Base-by-base conservation (phyloP, 2,113 vertebrate species). In the Coptodon bakossiorum region DNA sequence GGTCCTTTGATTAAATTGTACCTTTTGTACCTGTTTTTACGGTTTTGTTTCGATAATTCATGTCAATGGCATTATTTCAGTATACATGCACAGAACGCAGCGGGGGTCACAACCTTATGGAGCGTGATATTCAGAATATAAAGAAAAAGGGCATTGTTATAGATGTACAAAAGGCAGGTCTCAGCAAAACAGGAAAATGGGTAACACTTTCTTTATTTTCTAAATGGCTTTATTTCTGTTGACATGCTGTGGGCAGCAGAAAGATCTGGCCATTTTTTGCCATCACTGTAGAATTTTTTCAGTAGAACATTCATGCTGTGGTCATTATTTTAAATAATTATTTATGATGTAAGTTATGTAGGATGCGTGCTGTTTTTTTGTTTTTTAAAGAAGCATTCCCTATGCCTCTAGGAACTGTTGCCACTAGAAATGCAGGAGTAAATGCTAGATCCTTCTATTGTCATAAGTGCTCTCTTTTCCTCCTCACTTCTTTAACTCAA, bases 261-360 rank as follows among this genome's bases (percentile, higher is more conserved):
- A 89, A 92, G 90, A 91, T 94, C 86, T 86, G 87, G 90, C 84
- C 82, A 94, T 96, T 36, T 95, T 68, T 92, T 79, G 92, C 88
- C 93, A 94, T 95, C 92, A 96, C 91, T 94, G 92, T 93, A 94
- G 95, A 93, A 9, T 54, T 88, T 76, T 92, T 95, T 94, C 93
- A 93, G 85, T 87, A 71, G 83, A 89, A 94, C 91, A 94, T 92
- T 93, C 88, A 93, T 93, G 89, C 93, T 95, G 94, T 95, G 95
- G 95, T 95, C 88, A 91, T 92, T 97, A 92, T 96, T 96, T 96
- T 92, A 93, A 95, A 88, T 91, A 95, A 94, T 97, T 96, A 97
- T 97, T 97, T 96, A 94, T 96, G 91, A 96, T 95, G 89, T 96
- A 97, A 97, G 95, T 96, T 90, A 97, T 96, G 93, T 97, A 96